Evolutionary conservation across 2,113 vertebrate species (phyloP), one percentile per base, ranked within the genome.

Genomic region (Fregetta grallaria): DNA sequence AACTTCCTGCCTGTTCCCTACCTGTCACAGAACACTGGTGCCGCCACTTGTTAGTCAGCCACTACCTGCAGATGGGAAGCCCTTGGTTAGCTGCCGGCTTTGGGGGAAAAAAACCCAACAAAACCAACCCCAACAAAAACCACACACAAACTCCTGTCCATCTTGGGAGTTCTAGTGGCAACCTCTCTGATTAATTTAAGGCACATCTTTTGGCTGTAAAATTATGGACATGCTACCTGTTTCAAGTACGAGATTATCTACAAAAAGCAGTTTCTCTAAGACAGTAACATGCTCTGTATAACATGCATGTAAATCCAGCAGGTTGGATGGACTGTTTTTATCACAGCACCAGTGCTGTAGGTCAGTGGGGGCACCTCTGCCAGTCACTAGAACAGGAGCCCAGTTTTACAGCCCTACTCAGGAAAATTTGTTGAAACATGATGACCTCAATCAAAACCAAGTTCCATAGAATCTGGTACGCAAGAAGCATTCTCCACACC

Each of bases 391-490:
- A 81, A 20, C 42, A 55, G 40, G 15, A 67, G 34, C 9, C 29
- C 9, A 11, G 1, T 58, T 73, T 45, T 23, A 62, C 27, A 67
- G 47, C 6, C 36, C 73, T 8, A 3, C 25, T 9, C 36, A 8
- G 13, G 21, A 53, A 42, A 45, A 40, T 13, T 22, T 32, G 7
- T 49, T 49, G 42, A 56, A 20, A 49, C 7, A 7, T 3, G 2
- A 49, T 11, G 3, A 65, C 27, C n/a, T 75, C 61, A 15, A 13
- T 47, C 26, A 13, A 50, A 84, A 15, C 21, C 27, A 71, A 52
- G 40, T 71, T 59, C 13, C 45, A 38, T 1, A 11, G 38, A 29
- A 30, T 11, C 30, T 10, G 11, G 36, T 21, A 11, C 0, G 0
- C 1, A 47, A 15, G 11, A 47, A 53, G 3, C 34, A 8, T 63